These are phyloP conservation scores for Rhinopithecus roxellana DNA, from an alignment of 2,113 vertebrate species.

Conservation along the genomic window DNA sequence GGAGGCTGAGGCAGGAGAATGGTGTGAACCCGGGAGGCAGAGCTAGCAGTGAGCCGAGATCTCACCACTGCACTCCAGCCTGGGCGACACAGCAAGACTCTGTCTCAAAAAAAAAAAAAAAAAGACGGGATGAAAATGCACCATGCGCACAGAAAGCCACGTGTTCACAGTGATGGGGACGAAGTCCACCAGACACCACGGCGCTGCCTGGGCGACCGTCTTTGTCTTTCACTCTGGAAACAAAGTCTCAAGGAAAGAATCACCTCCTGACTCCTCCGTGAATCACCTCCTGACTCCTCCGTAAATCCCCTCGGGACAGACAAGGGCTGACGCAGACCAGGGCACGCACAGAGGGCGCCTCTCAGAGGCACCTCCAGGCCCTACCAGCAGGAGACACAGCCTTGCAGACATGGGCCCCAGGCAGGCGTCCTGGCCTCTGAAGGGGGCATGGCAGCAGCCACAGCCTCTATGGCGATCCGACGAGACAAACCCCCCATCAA, in stretches of 20 bases:
- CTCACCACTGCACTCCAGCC: no score
- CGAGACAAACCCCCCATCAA: neutral
- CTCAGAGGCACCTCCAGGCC: neutral
- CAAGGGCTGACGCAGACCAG: neutral
- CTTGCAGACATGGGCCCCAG: accelerated
- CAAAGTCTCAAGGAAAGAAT: neutral
- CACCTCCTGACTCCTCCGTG: neutral
- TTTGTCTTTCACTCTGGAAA: neutral
- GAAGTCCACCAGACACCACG: neutral
- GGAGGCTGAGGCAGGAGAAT: no score
- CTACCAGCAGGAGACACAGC: no score
- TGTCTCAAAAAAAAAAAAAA: no score
- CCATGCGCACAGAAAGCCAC: accelerated
- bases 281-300: neutral
- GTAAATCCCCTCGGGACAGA: neutral
- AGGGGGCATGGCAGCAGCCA: no score
- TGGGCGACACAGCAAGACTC: no score
- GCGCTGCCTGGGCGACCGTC: neutral
- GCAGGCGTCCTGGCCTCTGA: neutral
- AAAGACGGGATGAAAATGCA: neutral
- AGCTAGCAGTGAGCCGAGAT: no score
- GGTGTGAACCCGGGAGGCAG: accelerated
- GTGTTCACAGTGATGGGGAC: neutral
- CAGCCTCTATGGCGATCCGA: neutral
- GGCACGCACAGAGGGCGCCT: neutral